phyloP scores from a whole-genome alignment of 2,797 vertebrate genomes.

The Steatocranus sp. region DNA sequence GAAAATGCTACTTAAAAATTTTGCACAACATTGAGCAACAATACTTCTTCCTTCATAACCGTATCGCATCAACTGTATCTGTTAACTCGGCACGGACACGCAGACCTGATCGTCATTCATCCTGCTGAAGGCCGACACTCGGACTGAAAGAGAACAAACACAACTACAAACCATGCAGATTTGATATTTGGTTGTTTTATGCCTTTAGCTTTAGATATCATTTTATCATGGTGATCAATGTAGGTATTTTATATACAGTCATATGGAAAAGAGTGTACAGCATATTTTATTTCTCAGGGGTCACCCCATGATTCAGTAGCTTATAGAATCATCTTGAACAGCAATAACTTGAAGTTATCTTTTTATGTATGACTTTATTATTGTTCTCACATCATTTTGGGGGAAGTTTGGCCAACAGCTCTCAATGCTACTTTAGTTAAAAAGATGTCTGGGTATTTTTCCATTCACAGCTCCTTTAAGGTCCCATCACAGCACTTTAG shows the following conservation, averaged over 20 bases:
- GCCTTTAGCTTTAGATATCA: background rate
- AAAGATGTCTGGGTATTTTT: background rate
- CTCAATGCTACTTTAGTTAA: background rate
- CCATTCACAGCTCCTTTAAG: background rate
- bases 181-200: background rate
- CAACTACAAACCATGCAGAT: background rate
- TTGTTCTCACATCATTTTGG: background rate
- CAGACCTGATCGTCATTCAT: background rate
- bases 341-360: background rate
- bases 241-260: background rate
- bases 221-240: background rate
- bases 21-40: background rate
- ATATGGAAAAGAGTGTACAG: background rate
- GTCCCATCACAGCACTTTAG: background rate
- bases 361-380: background rate
- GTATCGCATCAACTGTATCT: background rate
- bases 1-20: background rate
- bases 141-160: background rate
- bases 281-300: background rate
- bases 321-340: background rate
- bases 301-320: background rate
- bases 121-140: background rate
- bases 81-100: background rate
- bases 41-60: background rate
- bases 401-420: background rate